Conservation (phyloP, 2,113 vertebrate species). For the Fulmarus glacialis region DNA sequence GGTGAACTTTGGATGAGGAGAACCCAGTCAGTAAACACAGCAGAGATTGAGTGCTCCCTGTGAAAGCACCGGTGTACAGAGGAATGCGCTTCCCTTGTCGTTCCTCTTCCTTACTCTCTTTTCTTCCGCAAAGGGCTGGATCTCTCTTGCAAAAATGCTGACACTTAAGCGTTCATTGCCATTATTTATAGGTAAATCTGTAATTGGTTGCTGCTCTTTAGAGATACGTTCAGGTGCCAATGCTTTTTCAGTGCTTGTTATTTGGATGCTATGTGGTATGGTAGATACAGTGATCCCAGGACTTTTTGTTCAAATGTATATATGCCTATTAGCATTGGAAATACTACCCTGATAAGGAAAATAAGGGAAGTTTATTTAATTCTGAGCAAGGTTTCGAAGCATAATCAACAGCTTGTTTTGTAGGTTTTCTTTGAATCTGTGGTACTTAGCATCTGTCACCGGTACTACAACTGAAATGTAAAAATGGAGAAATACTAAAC, state of each 20-base stretch:
- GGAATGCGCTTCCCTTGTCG: background rate
- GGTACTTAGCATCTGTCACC: background rate
- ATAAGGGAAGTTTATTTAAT: background rate
- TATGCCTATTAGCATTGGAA: background rate
- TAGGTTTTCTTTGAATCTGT: background rate
- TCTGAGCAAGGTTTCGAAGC: background rate
- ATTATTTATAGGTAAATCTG: background rate
- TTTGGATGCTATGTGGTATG: background rate
- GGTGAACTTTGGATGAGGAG: background rate
- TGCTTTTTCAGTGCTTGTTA: background rate
- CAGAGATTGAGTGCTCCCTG: background rate
- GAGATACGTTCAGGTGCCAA: background rate
- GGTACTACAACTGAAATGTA: background rate
- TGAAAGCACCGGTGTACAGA: background rate
- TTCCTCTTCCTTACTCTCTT: background rate
- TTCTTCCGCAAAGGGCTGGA: background rate
- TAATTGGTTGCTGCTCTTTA: background rate
- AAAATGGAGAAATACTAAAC: background rate
- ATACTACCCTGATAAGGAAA: background rate
- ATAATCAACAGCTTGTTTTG: background rate
- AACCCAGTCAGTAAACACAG: background rate
- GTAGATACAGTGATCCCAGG: background rate
- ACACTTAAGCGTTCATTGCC: background rate
- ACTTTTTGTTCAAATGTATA: background rate
- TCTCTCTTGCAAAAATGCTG: background rate